Base-by-base conservation (phyloP, 2,888 invertebrate genomes). In the Stenolophus ochropezus region DNA sequence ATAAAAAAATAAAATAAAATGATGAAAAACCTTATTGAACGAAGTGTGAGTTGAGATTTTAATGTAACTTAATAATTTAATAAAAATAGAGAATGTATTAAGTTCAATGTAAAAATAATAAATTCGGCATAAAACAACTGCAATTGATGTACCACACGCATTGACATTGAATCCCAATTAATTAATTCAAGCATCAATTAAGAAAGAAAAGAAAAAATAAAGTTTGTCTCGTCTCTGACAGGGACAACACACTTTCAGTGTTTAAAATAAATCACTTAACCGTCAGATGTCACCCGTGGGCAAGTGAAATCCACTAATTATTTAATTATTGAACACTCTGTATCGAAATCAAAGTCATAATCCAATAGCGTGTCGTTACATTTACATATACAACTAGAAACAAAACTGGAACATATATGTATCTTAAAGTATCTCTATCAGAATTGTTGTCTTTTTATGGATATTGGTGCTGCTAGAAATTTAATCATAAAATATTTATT, bases 291-390 rank as follows among this genome's bases (percentile, higher is more conserved):
- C 80, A 80, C 80, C 80, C 73, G 80, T 80, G 73, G 80, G 80
- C 80, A 80, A 80, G 80, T 80, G 80, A 80, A 80, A 80, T 80
- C 73, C 80, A 69, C 73, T 80, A 80, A 80, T 80, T 80, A 80
- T 80, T 80, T 80, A 73, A 80, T 80, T 80, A 80, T 80, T 56
- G 73, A 80, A 71, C 47, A 56, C 27, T 73, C 80, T 58, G 58
- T 80, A 80, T 56, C 56, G 80, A 80, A 73, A 80, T 53, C 73
- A 56, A 73, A 73, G 58, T 80, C 73, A 80, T 80, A 73, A 80
- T 73, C 80, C 73, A 80, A 80, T 80, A 80, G 58, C 56, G 80
- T 73, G 73, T n/a, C n/a, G 73, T 80, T 80, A 80, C 73, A 80
- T 80, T 80, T 80, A 58, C 80, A 80, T 80, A 80, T 42, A 80